These are phyloP conservation scores for Siniperca chuatsi DNA, from an alignment of 2,113 vertebrate genomes.

Conservation along the genomic window DNA sequence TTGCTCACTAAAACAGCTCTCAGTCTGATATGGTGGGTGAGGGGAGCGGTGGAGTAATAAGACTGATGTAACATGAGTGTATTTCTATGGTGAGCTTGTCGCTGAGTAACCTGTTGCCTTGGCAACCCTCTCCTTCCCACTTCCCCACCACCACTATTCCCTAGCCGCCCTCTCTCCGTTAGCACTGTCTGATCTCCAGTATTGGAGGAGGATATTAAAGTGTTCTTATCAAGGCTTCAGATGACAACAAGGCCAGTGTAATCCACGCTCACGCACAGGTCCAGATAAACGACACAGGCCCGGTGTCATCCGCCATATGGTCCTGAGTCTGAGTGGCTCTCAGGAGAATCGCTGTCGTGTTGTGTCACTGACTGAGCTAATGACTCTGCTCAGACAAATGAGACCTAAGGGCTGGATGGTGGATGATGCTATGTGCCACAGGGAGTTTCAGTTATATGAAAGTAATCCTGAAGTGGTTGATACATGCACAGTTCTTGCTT, in stretches of 20 bases:
- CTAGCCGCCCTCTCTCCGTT: constrained; percentile 25
- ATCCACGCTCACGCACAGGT: constrained; percentile 21
- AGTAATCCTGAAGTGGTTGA: not conserved
- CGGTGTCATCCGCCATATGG: constrained; percentile 43
- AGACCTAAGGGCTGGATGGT: constrained; percentile 22
- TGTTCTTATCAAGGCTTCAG: constrained; percentile 49
- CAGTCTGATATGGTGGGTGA: constrained; percentile 43
- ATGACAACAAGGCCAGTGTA: constrained; percentile 46
- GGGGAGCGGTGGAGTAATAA: constrained; percentile 63
- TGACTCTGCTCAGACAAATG: constrained; percentile 36
- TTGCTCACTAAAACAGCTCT: constrained; percentile 32
- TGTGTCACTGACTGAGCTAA: constrained; percentile 25
- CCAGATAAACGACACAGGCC: constrained; percentile 8
- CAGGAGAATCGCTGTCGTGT: constrained; percentile 4
- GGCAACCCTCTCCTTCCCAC: constrained; percentile 65
- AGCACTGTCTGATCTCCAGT: constrained; percentile 57
- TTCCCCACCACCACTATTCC: constrained; percentile 33
- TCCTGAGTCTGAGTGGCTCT: constrained; percentile 41
- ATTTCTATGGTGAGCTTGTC: constrained; percentile 71
- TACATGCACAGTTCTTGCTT: not conserved
- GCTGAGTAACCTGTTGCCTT: constrained; percentile 81
- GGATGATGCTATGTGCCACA: not conserved
- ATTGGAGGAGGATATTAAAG: constrained; percentile 58
- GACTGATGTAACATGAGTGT: constrained; percentile 72
- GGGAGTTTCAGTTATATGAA: not conserved